These are phyloP conservation scores for Steinernema feltiae DNA, from an alignment of 1,140 invertebrate species.

Conservation along the genomic window DNA sequence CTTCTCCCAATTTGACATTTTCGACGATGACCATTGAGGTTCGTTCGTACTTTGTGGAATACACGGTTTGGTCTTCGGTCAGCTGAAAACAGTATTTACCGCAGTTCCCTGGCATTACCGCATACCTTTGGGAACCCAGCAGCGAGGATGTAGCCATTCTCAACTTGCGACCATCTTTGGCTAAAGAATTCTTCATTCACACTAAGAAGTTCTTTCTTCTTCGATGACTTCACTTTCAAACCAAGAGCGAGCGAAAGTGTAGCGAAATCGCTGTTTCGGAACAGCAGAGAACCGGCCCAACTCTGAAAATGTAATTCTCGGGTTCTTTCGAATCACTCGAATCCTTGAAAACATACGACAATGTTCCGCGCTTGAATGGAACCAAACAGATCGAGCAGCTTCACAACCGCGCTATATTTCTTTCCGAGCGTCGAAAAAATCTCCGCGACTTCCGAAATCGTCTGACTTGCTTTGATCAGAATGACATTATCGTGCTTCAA, in stretches of 20 bases:
- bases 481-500: background rate
- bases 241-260: slow-evolving; percentile 13
- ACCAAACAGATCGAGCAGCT: slow-evolving; percentile 20
- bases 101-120: too few relatives aligned
- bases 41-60: background rate
- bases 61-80: background rate
- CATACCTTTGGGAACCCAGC: background rate
- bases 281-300: slow-evolving; percentile 27
- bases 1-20: background rate
- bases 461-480: background rate
- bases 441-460: background rate
- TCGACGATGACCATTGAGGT: background rate
- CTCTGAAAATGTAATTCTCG: slow-evolving; percentile 15
- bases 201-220: background rate
- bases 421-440: background rate
- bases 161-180: background rate
- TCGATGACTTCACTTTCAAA: slow-evolving; percentile 1
- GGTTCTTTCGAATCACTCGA: background rate
- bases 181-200: background rate
- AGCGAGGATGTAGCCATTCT: background rate
- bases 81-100: background rate
- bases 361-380: slow-evolving; percentile 28
- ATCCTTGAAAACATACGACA: slow-evolving; percentile 17
- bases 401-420: background rate
- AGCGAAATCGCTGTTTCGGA: slow-evolving; percentile 4